Conservation (phyloP, 2,888 invertebrate genomes). For the Bugulina stolonifera region DNA sequence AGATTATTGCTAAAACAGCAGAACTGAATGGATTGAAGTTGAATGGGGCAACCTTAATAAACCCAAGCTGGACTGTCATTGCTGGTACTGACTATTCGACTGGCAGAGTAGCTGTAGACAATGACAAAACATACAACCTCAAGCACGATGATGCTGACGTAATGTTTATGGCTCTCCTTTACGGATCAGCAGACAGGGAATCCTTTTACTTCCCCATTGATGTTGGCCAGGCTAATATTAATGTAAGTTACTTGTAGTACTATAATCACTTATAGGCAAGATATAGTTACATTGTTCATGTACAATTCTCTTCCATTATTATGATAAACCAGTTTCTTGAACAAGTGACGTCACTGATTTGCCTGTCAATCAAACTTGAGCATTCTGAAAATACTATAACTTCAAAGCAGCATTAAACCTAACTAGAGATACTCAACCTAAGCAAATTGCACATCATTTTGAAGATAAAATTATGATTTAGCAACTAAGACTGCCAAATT, state of each 20-base stretch:
- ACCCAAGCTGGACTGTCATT: slow-evolving; percentile 5
- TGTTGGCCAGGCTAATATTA: slow-evolving; percentile 9
- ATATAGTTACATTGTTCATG: too few relatives aligned
- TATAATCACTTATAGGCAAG: background rate
- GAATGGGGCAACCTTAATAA: background rate
- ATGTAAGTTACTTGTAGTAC: background rate
- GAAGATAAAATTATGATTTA: too few relatives aligned
- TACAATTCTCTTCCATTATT: too few relatives aligned
- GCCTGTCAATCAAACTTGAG: too few relatives aligned
- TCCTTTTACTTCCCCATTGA: slow-evolving; percentile 22
- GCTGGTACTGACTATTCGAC: slow-evolving; percentile 4
- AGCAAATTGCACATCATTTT: too few relatives aligned
- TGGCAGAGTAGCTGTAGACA: background rate
- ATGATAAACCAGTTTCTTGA: too few relatives aligned
- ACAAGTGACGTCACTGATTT: too few relatives aligned
- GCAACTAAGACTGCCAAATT: too few relatives aligned
- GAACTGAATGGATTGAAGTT: background rate
- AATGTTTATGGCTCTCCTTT: slow-evolving; percentile 9
- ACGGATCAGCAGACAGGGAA: slow-evolving; percentile 14
- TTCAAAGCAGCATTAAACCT: too few relatives aligned
- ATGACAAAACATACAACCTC: background rate
- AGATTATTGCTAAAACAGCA: slow-evolving; percentile 16
- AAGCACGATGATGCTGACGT: background rate
- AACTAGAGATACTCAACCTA: too few relatives aligned
- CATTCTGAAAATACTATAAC: too few relatives aligned